Evolutionary conservation across 2,113 vertebrate genomes (phyloP).

Genomic region (Callipepla californica): DNA sequence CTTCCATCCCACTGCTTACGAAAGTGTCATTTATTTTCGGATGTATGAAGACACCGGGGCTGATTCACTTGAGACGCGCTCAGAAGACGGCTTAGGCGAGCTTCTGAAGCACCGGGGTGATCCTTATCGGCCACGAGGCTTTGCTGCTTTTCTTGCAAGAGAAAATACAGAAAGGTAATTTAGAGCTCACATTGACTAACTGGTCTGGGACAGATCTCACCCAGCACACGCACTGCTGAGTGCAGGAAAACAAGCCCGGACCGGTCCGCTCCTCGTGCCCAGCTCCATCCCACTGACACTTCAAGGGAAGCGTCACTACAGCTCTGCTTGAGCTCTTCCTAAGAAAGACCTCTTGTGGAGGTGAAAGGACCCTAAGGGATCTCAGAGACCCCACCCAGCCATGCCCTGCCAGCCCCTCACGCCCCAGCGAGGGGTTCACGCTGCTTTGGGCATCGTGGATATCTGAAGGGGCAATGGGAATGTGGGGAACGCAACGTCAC

Average conservation of each 20-base stretch:
- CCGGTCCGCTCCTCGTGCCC: conserved; percentile 18
- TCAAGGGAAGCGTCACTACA: not conserved
- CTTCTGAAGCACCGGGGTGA: conserved; percentile 32
- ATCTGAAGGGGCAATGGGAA: no score
- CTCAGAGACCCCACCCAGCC: no score
- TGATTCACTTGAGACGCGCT: conserved; percentile 38
- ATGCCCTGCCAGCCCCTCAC: no score
- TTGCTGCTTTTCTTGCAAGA: not conserved
- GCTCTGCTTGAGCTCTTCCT: not conserved
- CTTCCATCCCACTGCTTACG: conserved; percentile 3
- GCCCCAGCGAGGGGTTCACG: no score
- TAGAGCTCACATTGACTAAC: conserved; percentile 17
- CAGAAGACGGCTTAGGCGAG: not conserved
- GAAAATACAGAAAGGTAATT: conserved; percentile 13
- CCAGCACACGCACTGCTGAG: conserved; percentile 21
- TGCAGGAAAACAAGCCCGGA: conserved; percentile 39
- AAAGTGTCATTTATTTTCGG: conserved; percentile 24
- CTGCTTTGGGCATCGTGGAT: no score
- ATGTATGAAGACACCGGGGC: not conserved
- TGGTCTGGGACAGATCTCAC: not conserved
- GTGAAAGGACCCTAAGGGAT: no score
- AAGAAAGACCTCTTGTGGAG: not conserved
- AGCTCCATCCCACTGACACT: conserved; percentile 8
- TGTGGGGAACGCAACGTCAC: no score
- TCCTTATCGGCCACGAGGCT: conserved; percentile 33